Evolutionary conservation across 1,140 invertebrate genomes (phyloP), one percentile per base, ranked within the genome.

Genomic region (Globodera rostochiensis): DNA sequence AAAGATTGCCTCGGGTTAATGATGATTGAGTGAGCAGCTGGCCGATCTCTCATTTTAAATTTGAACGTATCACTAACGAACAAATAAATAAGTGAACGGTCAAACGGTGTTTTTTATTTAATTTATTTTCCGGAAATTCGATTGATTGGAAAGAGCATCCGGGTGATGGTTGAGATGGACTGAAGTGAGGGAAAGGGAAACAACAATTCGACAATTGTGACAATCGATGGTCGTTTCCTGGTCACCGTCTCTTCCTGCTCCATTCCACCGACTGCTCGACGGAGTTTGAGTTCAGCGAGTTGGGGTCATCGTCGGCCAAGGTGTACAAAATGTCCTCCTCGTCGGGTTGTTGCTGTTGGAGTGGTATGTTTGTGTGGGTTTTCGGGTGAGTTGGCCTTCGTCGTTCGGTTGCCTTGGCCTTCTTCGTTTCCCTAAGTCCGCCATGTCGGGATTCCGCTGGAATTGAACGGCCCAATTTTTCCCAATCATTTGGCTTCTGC

Each of bases 241-340:
- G 57, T 64, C 57, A 19, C 57, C 57, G 57, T 64, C 57, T 64
- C 57, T 64, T 64, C 15, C 13, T 69, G 46, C 60, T 78, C 77
- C 77, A 78, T 69, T 78, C 77, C 49, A 78, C 46, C 46, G 66
- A 53, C n/a, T 70, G 66, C 36, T 78, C 77, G 25, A 66, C n/a
- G 21, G 77, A 78, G 69, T 78, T 64, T 13, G 77, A 78, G 7
- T 66, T 66, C 1, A 9, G 21, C 3, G 57, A 15, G 57, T 64
- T 64, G 5, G 57, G 57, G 57, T 64, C 57, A 49, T 78, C 77
- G 70, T 78, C 77, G 66, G 66, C 49, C 77, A 78, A 47, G 21
- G 53, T 70, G 66, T 78, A 78, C 70, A 78, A 47, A 69, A 66
- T 46, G 49, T 70, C 77, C 66, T 78, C 77, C 49, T 78, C 49